Evolutionary conservation across 2,888 invertebrate genomes (phyloP).

Genomic region (Cheilosia soror): DNA sequence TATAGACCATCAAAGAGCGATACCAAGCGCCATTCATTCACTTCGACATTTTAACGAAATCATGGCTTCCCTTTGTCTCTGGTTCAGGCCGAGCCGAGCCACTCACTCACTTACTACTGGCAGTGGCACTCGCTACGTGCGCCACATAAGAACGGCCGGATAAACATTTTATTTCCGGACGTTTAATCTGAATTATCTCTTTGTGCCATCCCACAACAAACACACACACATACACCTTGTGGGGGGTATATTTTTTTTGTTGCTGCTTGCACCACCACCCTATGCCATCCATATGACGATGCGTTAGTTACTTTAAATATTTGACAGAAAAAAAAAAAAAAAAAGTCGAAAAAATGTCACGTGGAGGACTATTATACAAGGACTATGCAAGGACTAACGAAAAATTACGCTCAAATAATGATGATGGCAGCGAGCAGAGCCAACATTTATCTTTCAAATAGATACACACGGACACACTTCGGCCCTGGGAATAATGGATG

Average conservation of each 20-base stretch:
- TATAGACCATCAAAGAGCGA: constrained; percentile 11
- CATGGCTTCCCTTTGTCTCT: constrained; percentile 67
- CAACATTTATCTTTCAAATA: constrained; percentile 70
- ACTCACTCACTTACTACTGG: constrained; percentile 61
- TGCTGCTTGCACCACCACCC: constrained; percentile 1
- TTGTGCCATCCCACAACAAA: constrained; percentile 1
- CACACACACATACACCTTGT: constrained; percentile 16
- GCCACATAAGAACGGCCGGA: constrained; percentile 72
- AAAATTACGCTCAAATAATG: constrained; percentile 69
- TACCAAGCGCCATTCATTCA: constrained; percentile 53
- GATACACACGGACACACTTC: constrained; percentile 40
- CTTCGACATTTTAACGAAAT: constrained; percentile 68
- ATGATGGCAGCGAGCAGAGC: constrained; percentile 50
- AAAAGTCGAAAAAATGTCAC: constrained; percentile 41
- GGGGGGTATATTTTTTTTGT: neutral
- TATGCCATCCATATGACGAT: neutral
- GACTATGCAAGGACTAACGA: constrained; percentile 45
- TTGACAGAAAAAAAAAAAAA: constrained; percentile 43
- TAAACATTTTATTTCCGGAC: constrained; percentile 76
- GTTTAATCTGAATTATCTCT: constrained; percentile 75
- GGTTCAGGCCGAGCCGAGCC: constrained; percentile 27
- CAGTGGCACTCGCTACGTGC: constrained; percentile 52
- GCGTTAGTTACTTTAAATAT: constrained; percentile 61
- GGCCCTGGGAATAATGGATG: constrained; percentile 66
- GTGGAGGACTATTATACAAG: constrained; percentile 28